Evolutionary conservation across 2,888 invertebrate species (phyloP), one percentile per base, ranked within the genome.

Genomic region (Nineta flava): DNA sequence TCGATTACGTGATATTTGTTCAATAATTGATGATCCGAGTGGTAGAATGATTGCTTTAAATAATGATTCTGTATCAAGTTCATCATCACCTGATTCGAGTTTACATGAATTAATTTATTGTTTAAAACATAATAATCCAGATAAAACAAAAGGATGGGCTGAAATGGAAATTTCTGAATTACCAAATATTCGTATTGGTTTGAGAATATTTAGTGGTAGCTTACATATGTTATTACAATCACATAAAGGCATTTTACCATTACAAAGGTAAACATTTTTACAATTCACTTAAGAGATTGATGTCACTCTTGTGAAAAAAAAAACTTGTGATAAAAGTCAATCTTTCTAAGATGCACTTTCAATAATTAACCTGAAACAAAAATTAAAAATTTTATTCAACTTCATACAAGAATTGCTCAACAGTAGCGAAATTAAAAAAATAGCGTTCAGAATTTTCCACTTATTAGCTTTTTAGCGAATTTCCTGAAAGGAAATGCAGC

Each of bases 221-320:
- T 72, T 86, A 50, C 76, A 81, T 58, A 67, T 74, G 46, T 66
- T 92, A 56, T 62, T 92, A 52, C 75, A 79, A 53, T 74, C 77
- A 16, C 92, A 92, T 62, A 76, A 80, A 58, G 88, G 88, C 34
- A 75, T 75, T 52, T 65, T 92, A 62, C 87, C 88, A 1, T 66
- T 92, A 51, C 75, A 84, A 57, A 88, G 87, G 87, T 87, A 62
- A 63, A 58, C 57, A 40, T 52, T 48, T 19, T 6, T 26, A 26
- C 5, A 5, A 26, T 26, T 26, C 26, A 26, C 26, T 26, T 19
- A 5, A 26, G 26, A 26, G 41, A 46, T 56, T 47, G n/a, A n/a
- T n/a, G n/a, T n/a, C n/a, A n/a, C n/a, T n/a, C n/a, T n/a, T n/a
- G n/a, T n/a, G n/a, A n/a, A n/a, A n/a, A n/a, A n/a, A n/a, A n/a